Base-by-base conservation (phyloP, 2,888 invertebrate species). In the Conchocele bisecta region DNA sequence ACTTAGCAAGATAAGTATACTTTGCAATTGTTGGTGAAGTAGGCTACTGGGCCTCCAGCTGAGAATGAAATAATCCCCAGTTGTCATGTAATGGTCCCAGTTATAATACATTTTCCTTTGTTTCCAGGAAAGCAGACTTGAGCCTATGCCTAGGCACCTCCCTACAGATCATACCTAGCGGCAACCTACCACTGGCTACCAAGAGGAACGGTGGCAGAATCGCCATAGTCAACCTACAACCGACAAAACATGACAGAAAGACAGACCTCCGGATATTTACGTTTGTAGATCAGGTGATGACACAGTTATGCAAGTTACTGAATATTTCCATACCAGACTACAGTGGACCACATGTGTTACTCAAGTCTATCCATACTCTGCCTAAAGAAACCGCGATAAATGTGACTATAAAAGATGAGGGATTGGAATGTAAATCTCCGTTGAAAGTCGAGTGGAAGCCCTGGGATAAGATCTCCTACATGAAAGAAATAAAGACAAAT, bases 91-190 rank as follows among this genome's bases (percentile, higher is more conserved):
- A 0, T 53, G 31, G 11, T 61, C 17, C 41, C n/a, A 15, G 20
- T 9, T 53, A 54, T 56, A 42, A 15, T 29, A 11, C 4, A 15
- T 46, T 13, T 22, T 37, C 20, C 31, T 66, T 79, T 46, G 24
- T 17, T 93, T 94, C 72, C 90, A 98, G 98, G 88, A 93, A 96
- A 87, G 96, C 98, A 66, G 98, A 99, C 92, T 91, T 99, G 57
- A 97, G 97, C 91, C 94, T 99, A 86, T 96, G 97, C 84, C 92
- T 99, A 75, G 99, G 99, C 33, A 98, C 98, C n/a, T 98, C 98
- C 5, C 92, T 99, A 57, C 99, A 99, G 93, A 99, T 99, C 83
- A 93, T 97, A 79, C 99, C 99, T 41, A 98, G 98, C 92, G 99
- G 98, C 15, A 97, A 96, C 91, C 92, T 99, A 81, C 99, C 99